phyloP scores from a whole-genome alignment of 2,113 vertebrate species.

The Tricholaema leucomelas region DNA sequence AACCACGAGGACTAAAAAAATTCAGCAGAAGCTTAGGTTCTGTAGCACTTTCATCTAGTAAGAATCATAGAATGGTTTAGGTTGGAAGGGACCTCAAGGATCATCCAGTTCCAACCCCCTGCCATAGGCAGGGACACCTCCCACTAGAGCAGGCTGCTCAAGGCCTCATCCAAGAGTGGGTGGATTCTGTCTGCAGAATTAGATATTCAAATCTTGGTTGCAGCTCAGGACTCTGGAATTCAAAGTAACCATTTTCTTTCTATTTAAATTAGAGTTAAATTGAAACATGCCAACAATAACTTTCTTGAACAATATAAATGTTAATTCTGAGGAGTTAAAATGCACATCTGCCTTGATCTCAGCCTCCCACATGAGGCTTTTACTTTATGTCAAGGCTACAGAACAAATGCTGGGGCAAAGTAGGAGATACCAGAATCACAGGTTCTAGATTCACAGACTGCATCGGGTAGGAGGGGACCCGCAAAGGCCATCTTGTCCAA shows the following conservation, averaged over 20 bases:
- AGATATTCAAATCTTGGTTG: background rate
- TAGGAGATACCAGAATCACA: too few relatives aligned
- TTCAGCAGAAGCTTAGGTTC: background rate
- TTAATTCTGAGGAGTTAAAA: background rate
- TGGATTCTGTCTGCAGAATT: background rate
- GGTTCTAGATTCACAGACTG: too few relatives aligned
- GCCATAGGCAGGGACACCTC: too few relatives aligned
- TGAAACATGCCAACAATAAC: background rate
- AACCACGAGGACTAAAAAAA: background rate
- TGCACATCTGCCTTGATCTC: background rate
- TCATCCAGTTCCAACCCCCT: too few relatives aligned
- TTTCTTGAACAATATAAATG: background rate
- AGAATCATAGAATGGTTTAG: too few relatives aligned
- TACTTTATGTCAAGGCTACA: too few relatives aligned
- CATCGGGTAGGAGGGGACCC: too few relatives aligned
- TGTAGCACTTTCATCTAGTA: background rate
- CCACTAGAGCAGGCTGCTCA: too few relatives aligned
- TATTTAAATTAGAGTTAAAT: background rate
- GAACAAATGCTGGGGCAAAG: too few relatives aligned
- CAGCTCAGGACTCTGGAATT: background rate
- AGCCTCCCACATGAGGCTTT: background rate
- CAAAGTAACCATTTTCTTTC: background rate
- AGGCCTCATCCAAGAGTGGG: background rate
- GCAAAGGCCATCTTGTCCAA: too few relatives aligned
- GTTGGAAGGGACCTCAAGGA: too few relatives aligned